These are phyloP conservation scores for Syritta pipiens DNA, from an alignment of 2,888 invertebrate species.

Conservation along the genomic window DNA sequence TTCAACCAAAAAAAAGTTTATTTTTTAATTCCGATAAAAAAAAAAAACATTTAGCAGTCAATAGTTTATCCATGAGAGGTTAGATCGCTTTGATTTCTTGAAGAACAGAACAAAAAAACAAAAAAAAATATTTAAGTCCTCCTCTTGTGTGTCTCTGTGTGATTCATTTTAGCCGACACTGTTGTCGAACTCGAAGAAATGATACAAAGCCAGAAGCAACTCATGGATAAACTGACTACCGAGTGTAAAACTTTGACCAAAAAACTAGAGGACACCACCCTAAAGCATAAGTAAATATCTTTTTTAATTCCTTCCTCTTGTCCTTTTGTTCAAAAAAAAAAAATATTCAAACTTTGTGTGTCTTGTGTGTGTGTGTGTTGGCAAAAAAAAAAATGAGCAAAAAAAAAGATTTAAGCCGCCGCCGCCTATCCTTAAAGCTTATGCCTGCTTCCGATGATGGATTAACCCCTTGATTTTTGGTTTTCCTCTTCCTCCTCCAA, in stretches of 20 bases:
- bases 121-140: too few relatives aligned
- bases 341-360: constrained; percentile 17
- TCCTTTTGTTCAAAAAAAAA: constrained; percentile 1
- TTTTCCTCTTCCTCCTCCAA: constrained; percentile 50
- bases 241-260: constrained; percentile 93
- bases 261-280: constrained; percentile 93
- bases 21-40: constrained; percentile 14
- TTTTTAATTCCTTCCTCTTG: constrained; percentile 22
- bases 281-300: constrained; percentile 88
- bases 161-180: constrained; percentile 88
- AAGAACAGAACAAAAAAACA: background rate
- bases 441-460: constrained; percentile 60
- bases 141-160: constrained; percentile 52
- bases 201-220: constrained; percentile 94
- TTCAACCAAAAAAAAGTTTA: constrained; percentile 38
- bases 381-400: constrained; percentile 1
- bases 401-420: constrained; percentile 24
- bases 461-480: constrained; percentile 73
- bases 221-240: constrained; percentile 94
- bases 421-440: constrained; percentile 36
- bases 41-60: constrained; percentile 77
- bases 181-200: constrained; percentile 93
- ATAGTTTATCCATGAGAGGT: constrained; percentile 86
- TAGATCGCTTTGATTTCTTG: constrained; percentile 70
- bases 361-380: constrained; percentile 40